Evolutionary conservation across 2,888 invertebrate species (phyloP).

Genomic region (Heteromyza rotundicornis): DNA sequence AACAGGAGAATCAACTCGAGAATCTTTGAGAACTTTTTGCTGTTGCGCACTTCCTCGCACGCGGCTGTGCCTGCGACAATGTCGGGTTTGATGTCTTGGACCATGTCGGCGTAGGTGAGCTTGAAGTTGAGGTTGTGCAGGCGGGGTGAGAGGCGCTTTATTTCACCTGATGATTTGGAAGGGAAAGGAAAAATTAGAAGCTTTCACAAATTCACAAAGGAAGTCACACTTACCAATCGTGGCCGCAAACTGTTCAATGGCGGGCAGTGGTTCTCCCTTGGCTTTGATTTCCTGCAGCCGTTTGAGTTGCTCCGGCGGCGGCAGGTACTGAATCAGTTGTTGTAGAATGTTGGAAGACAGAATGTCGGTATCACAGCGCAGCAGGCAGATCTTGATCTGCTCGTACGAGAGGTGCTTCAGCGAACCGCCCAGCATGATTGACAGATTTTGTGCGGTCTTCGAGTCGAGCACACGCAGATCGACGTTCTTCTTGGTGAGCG

Average conservation of each 20-base stretch:
- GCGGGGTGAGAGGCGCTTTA: conserved; percentile 85
- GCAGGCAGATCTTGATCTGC: conserved; percentile 80
- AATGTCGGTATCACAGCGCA: conserved; percentile 85
- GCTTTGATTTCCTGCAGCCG: conserved; percentile 80
- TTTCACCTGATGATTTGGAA: conserved; percentile 65
- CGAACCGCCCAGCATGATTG: conserved; percentile 83
- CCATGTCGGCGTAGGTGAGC: conserved; percentile 83
- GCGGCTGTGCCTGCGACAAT: conserved; percentile 95
- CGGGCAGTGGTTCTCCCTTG: conserved; percentile 79
- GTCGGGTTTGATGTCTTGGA: conserved; percentile 69
- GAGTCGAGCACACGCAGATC: conserved; percentile 90
- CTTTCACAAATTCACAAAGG: too few species aligned
- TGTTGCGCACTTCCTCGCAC: conserved; percentile 90
- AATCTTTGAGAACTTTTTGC: conserved; percentile 88
- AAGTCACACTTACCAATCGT: conserved; percentile 68
- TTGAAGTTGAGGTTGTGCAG: conserved; percentile 90
- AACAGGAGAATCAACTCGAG: conserved; percentile 87
- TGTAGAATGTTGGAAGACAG: conserved; percentile 87
- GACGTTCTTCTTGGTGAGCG: conserved; percentile 81
- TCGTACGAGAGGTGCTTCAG: conserved; percentile 84
- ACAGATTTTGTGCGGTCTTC: conserved; percentile 92
- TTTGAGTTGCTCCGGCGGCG: conserved; percentile 87
- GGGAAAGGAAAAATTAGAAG: not conserved
- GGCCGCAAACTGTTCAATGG: conserved; percentile 94
- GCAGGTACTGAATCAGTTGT: conserved; percentile 89